Evolutionary conservation across 2,888 invertebrate genomes (phyloP), one percentile per base, ranked within the genome.

Genomic region (Aporophyla nigra): DNA sequence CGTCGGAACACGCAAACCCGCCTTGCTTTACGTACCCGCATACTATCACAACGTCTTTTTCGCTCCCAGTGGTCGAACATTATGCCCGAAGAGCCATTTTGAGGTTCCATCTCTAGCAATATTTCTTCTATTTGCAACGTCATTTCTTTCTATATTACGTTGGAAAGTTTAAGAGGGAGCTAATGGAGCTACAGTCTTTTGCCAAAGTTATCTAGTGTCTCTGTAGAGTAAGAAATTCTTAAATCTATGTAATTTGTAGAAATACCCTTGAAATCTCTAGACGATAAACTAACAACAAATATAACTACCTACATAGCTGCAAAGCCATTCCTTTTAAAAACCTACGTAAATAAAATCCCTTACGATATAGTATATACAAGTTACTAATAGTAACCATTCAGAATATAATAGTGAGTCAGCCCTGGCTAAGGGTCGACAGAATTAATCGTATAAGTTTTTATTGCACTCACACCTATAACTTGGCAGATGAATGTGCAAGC

Each of bases 111-210:
- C 93, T 89, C 89, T 82, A 89, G 92, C 90, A 91, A 94, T 94
- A 94, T 93, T 93, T 94, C 92, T 93, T 92, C 90, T 89, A 93
- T 93, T 94, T 92, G 92, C 92, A 90, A 91, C 91, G 92, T 93
- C 91, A 92, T 92, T 93, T 90, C 91, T 93, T 92, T 93, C 90
- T 91, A 86, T 91, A 91, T 89, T 91, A 86, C 85, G 66, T 73
- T 78, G 59, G 78, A 86, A 86, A 87, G 83, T 82, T 90, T 86
- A 77, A 80, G 71, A 58, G 62, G 27, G 56, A 71, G 75, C 78
- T 84, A 82, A 71, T 78, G 54, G 59, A 70, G 27, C 40, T 67
- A 72, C 46, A 56, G 43, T 49, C 59, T 74, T 40, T 69, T 27
- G 46, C 33, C 46, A 67, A 68, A 54, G 70, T 67, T 71, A 56